These are phyloP conservation scores for Venusia cambrica DNA, from an alignment of 2,888 invertebrate genomes.

Conservation along the genomic window DNA sequence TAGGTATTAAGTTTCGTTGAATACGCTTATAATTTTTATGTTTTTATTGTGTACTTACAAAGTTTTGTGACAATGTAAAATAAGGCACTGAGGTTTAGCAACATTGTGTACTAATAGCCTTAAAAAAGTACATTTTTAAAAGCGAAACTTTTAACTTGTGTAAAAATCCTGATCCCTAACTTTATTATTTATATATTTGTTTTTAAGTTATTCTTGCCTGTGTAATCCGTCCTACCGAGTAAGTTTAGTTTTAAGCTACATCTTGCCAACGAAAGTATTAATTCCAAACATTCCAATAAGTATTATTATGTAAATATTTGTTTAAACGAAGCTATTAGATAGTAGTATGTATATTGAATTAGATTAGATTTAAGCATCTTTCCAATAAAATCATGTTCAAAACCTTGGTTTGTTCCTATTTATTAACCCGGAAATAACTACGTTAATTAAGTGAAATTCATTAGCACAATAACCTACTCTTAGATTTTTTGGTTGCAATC, in stretches of 20 bases:
- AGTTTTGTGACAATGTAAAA: slow-evolving; percentile 5
- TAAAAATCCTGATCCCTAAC: too few relatives aligned
- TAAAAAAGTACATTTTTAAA: too few relatives aligned
- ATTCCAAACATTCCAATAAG: slow-evolving; percentile 29
- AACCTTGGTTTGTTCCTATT: too few relatives aligned
- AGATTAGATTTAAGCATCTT: slow-evolving; percentile 24
- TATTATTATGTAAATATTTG: slow-evolving; percentile 36
- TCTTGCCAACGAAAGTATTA: slow-evolving; percentile 74
- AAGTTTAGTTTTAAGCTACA: slow-evolving; percentile 43
- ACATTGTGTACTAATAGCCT: too few relatives aligned
- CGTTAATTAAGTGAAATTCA: too few relatives aligned
- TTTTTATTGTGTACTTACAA: slow-evolving; percentile 6
- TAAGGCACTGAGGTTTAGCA: too few relatives aligned
- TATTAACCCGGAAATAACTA: too few relatives aligned
- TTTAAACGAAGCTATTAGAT: slow-evolving; percentile 36
- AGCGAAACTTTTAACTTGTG: too few relatives aligned
- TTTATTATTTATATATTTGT: slow-evolving; percentile 29
- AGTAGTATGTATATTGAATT: slow-evolving; percentile 30
- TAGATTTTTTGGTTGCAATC: too few relatives aligned
- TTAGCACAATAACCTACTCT: too few relatives aligned
- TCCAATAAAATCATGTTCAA: slow-evolving; percentile 35
- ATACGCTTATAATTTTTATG: slow-evolving; percentile 42
- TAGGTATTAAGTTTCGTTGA: slow-evolving; percentile 48
- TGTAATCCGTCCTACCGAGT: slow-evolving; percentile 71
- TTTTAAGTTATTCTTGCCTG: slow-evolving; percentile 45